phyloP scores from a whole-genome alignment of 2,797 vertebrate genomes.

The Poeciliopsis paucimaculata region DNA sequence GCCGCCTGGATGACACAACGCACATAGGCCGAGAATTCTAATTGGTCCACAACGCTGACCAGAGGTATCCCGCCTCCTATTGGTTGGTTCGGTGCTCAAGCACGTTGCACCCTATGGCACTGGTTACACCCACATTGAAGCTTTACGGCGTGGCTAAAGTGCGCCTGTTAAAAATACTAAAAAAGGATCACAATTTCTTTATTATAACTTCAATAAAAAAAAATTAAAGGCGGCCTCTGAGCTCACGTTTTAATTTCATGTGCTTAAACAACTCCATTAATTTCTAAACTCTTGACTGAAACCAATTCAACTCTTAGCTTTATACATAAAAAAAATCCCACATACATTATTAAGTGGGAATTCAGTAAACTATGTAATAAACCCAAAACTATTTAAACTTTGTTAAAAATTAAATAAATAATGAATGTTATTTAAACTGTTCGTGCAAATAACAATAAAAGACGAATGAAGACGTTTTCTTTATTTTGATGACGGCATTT shows the following conservation, averaged over 20 bases:
- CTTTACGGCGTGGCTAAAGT: neutral
- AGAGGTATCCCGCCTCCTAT: constrained; percentile 57
- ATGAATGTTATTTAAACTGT: neutral
- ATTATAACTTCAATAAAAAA: neutral
- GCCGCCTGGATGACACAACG: neutral
- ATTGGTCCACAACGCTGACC: constrained; percentile 76
- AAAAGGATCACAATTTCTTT: neutral
- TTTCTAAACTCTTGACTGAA: neutral
- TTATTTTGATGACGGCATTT: too few relatives aligned
- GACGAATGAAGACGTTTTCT: neutral
- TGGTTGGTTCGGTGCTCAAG: constrained; percentile 51
- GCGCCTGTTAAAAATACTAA: neutral
- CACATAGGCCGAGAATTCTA: neutral
- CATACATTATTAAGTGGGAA: neutral
- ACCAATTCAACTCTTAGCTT: neutral
- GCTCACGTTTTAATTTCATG: neutral
- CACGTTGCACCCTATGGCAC: neutral
- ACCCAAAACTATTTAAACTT: neutral
- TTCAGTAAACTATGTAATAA: neutral
- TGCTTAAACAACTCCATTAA: neutral
- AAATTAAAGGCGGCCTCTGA: neutral
- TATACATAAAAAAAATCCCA: too few relatives aligned
- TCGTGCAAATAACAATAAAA: neutral
- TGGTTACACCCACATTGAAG: neutral
- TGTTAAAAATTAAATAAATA: neutral